Evolutionary conservation across 2,888 invertebrate genomes (phyloP).

Genomic region (Cerastoderma edule): DNA sequence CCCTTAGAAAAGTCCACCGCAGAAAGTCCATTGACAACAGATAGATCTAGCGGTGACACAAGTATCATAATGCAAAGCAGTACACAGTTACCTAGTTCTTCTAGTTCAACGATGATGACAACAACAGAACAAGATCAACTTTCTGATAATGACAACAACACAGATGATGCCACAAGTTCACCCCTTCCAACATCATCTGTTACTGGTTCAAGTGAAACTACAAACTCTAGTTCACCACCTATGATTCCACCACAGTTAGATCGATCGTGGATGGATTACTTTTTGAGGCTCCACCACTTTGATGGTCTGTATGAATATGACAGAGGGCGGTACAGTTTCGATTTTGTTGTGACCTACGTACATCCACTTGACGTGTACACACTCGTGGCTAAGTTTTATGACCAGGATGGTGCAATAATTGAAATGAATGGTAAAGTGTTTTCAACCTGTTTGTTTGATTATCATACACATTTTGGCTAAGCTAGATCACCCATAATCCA

Average conservation of each 20-base stretch:
- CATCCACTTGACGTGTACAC: constrained; percentile 36
- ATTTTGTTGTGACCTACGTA: constrained; percentile 45
- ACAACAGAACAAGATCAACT: too few relatives aligned
- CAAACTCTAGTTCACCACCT: neutral
- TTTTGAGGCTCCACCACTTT: constrained; percentile 47
- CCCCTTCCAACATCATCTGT: constrained; percentile 1
- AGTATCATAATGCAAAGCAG: too few relatives aligned
- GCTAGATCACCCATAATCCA: too few relatives aligned
- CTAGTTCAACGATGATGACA: too few relatives aligned
- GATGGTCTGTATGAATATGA: constrained; percentile 48
- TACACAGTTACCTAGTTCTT: too few relatives aligned
- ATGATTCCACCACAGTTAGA: neutral
- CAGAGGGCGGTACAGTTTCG: constrained; percentile 39
- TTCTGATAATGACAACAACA: too few relatives aligned
- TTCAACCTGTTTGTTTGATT: neutral
- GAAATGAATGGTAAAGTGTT: constrained; percentile 55
- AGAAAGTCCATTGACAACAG: too few relatives aligned
- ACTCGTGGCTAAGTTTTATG: constrained; percentile 46
- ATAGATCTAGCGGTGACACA: too few relatives aligned
- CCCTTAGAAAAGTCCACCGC: too few relatives aligned
- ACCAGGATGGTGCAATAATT: constrained; percentile 53
- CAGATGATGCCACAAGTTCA: neutral
- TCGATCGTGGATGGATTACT: constrained; percentile 43
- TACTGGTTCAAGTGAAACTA: neutral
- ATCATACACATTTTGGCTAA: too few relatives aligned